A percentile compares a stretch with the other conserved stretches of the same genome.
phyloP scores from a whole-genome alignment of 2,797 vertebrate genomes.

The Hirundo rustica region DNA sequence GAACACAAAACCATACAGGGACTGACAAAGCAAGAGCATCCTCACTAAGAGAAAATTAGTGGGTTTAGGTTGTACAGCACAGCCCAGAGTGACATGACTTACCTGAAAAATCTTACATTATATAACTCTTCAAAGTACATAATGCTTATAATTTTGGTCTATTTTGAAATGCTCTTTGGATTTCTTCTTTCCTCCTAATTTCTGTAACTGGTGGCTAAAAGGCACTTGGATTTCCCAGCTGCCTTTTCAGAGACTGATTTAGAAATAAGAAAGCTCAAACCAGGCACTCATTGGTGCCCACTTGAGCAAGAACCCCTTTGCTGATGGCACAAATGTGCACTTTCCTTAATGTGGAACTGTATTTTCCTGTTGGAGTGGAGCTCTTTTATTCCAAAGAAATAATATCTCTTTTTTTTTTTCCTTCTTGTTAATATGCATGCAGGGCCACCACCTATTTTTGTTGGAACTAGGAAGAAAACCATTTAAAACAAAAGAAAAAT shows the following conservation, averaged over 20 bases:
- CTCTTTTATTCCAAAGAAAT: neutral
- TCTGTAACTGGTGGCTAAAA: neutral
- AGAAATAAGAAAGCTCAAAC: neutral
- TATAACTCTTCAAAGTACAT: neutral
- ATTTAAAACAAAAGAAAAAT: neutral
- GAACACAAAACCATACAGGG: neutral
- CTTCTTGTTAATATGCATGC: neutral
- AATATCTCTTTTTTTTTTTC: too few relatives aligned
- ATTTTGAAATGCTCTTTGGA: neutral
- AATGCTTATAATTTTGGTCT: neutral
- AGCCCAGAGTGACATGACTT: neutral
- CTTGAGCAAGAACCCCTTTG: neutral
- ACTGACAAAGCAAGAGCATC: neutral
- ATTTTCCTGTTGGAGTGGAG: neutral
- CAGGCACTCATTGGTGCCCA: neutral
- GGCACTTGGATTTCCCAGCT: neutral
- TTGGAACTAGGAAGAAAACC: neutral
- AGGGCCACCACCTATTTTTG: neutral
- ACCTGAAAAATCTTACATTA: neutral
- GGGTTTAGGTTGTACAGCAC: neutral
- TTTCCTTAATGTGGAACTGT: neutral
- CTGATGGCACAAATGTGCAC: neutral
- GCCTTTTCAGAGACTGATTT: neutral
- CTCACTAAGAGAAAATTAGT: neutral
- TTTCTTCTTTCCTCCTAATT: neutral